These are phyloP conservation scores for Emydoidea blandingii DNA, from an alignment of 2,797 vertebrate species.

Conservation along the genomic window DNA sequence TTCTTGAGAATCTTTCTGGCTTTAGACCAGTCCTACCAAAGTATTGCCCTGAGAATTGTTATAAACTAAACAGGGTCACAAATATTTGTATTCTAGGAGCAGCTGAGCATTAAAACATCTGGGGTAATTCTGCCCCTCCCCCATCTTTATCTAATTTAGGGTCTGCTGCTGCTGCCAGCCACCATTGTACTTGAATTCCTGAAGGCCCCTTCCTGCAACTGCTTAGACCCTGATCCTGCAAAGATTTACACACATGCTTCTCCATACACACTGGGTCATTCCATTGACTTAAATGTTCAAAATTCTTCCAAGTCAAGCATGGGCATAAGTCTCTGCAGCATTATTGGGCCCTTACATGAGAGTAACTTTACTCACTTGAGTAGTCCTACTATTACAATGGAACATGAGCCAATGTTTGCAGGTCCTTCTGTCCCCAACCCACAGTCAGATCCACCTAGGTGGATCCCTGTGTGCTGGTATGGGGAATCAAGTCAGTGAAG, in stretches of 20 bases:
- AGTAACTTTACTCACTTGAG: background rate
- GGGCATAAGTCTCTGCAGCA: fast-evolving
- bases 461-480: no score
- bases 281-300: background rate
- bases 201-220: background rate
- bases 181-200: background rate
- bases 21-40: no score
- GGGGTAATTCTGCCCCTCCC: no score
- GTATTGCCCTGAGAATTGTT: no score
- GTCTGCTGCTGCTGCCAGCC: no score
- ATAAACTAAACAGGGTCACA: no score
- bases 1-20: no score
- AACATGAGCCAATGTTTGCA: background rate
- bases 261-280: background rate
- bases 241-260: fast-evolving
- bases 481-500: background rate
- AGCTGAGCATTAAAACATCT: no score
- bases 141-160: background rate
- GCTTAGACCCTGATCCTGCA: background rate
- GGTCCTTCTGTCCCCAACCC: background rate
- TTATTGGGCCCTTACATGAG: background rate
- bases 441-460: background rate
- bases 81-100: no score
- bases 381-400: background rate
- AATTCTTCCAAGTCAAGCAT: background rate